Evolutionary conservation across 2,113 vertebrate species (phyloP).

Genomic region (Alligator mississippiensis): DNA sequence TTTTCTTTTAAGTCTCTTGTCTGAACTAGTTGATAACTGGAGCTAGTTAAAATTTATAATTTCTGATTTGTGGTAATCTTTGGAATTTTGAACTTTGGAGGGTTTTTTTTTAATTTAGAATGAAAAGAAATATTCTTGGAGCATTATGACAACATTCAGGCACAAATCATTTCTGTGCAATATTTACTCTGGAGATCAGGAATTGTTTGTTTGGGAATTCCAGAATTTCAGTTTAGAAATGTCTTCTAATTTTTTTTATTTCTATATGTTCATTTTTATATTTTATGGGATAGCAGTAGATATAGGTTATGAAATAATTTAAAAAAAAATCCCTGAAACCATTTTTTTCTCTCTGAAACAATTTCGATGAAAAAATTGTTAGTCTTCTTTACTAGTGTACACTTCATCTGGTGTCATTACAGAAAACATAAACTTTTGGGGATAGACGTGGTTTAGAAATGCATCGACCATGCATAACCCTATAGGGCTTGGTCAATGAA

Average conservation of each 20-base stretch:
- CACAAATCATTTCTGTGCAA: neutral
- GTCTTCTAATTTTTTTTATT: neutral
- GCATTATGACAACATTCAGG: neutral
- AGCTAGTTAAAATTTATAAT: neutral
- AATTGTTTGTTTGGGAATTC: neutral
- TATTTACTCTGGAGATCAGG: neutral
- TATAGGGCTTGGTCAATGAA: neutral
- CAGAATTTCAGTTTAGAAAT: neutral
- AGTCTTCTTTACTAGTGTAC: neutral
- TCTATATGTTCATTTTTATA: neutral
- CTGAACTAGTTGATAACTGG: neutral
- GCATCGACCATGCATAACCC: neutral
- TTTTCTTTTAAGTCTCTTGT: neutral
- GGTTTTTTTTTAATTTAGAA: neutral
- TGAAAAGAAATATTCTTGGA: constrained; percentile 15
- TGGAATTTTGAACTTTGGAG: neutral
- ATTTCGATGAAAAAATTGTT: neutral
- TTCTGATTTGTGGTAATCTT: constrained; percentile 16
- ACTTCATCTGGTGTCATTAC: neutral
- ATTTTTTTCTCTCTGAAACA: neutral
- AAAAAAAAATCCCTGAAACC: neutral
- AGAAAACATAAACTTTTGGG: neutral
- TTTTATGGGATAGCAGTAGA: fast-evolving
- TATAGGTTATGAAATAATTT: neutral
- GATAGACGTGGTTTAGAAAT: neutral